Conservation (phyloP, 2,113 vertebrate genomes). For the Sprattus sprattus region DNA sequence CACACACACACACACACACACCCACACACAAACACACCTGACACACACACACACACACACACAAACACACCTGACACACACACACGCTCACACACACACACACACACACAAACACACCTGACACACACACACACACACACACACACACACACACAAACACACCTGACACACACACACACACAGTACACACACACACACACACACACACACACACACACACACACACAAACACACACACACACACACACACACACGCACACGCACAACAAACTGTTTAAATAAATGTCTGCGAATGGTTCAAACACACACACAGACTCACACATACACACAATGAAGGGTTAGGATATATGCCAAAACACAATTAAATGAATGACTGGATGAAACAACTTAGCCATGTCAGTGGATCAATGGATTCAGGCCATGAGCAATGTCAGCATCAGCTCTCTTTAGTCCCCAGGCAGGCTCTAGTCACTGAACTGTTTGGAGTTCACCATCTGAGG, state of each 20-base stretch:
- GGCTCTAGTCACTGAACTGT: no score
- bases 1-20: background rate
- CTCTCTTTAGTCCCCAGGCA: no score
- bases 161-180: background rate
- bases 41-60: no score
- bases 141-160: background rate
- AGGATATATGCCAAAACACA: background rate
- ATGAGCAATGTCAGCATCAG: background rate
- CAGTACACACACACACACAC: slow-evolving; percentile 11
- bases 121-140: no score
- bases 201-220: slow-evolving; percentile 8
- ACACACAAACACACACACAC: background rate
- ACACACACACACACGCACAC: no score
- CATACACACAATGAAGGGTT: no score
- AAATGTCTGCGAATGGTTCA: no score
- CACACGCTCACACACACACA: background rate
- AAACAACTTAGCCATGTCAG: background rate
- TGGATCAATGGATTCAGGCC: background rate
- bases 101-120: background rate
- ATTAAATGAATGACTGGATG: background rate
- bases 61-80: no score
- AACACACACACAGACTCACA: no score
- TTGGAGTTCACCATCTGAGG: no score
- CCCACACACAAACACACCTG: no score
- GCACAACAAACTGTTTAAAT: no score